Percentiles rank a stretch among this genome's conserved stretches.
Evolutionary conservation across 2,797 vertebrate genomes (phyloP).

Genomic region (Pseudochirops corinnae): DNA sequence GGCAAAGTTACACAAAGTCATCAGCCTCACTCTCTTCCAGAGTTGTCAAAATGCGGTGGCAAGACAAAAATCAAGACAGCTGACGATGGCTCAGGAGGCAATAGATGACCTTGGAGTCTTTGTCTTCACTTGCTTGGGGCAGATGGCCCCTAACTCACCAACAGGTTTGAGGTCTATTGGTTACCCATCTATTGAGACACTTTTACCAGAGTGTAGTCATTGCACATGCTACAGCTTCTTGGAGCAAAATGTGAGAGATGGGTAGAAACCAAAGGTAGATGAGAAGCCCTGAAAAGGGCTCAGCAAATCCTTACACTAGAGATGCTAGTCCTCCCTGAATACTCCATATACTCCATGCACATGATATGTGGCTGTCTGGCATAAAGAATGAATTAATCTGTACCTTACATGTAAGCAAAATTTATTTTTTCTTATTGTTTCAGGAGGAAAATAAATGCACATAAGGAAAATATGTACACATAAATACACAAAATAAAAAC

Average conservation of each 20-base stretch:
- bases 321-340: neutral
- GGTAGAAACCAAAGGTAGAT: neutral
- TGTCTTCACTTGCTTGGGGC: neutral
- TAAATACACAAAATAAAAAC: too few relatives aligned
- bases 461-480: too few relatives aligned
- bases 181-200: neutral
- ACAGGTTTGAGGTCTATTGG: neutral
- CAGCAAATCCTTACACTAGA: neutral
- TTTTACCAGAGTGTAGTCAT: neutral
- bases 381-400: neutral
- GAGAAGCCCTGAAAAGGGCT: neutral
- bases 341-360: neutral
- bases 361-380: neutral
- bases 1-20: too few relatives aligned
- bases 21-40: too few relatives aligned
- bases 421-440: neutral
- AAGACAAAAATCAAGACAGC: neutral
- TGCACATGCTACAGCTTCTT: neutral
- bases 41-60: neutral
- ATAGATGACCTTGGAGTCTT: neutral
- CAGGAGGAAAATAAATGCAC: neutral
- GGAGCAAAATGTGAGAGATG: neutral
- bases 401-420: neutral
- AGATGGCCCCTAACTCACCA: neutral
- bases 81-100: neutral